A percentile compares a stretch with the other conserved stretches of the same genome.
phyloP scores from a whole-genome alignment of 2,888 invertebrate species.

The Schrankia costaestrigalis region DNA sequence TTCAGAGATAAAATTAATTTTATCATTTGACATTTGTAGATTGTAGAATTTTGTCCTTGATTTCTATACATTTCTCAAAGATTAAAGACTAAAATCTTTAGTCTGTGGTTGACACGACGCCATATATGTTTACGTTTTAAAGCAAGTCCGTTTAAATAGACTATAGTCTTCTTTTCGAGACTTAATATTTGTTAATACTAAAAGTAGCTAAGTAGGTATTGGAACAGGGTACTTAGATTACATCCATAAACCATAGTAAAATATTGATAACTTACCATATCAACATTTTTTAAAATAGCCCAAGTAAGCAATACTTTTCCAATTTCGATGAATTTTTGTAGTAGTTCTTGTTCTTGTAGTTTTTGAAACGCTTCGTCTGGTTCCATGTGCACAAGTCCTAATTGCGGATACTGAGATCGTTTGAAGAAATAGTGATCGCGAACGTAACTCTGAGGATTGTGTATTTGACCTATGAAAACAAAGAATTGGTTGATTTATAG shows the following conservation, averaged over 20 bases:
- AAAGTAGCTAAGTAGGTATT: background rate
- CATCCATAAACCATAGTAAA: background rate
- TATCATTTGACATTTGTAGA: too few species aligned
- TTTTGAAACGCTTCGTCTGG: conserved; percentile 94
- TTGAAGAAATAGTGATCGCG: conserved; percentile 97
- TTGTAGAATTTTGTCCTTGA: too few species aligned
- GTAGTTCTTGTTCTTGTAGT: conserved; percentile 93
- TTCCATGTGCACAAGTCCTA: conserved; percentile 95
- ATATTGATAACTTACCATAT: conserved; percentile 84
- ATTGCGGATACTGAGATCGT: conserved; percentile 98
- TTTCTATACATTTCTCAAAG: too few species aligned
- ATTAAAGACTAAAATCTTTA: too few species aligned
- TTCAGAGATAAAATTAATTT: too few species aligned
- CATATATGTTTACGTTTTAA: too few species aligned
- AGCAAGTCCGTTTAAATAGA: too few species aligned
- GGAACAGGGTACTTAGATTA: background rate
- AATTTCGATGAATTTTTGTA: conserved; percentile 97
- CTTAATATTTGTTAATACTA: too few species aligned
- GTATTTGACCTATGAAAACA: conserved; percentile 90
- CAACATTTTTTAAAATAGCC: conserved; percentile 95
- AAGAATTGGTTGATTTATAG: background rate
- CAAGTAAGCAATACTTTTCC: conserved; percentile 96
- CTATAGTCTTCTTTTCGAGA: too few species aligned
- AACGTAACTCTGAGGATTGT: conserved; percentile 96
- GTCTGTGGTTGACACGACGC: too few species aligned